These are phyloP conservation scores for Lycaena phlaeas DNA, from an alignment of 2,888 invertebrate genomes.

Conservation along the genomic window DNA sequence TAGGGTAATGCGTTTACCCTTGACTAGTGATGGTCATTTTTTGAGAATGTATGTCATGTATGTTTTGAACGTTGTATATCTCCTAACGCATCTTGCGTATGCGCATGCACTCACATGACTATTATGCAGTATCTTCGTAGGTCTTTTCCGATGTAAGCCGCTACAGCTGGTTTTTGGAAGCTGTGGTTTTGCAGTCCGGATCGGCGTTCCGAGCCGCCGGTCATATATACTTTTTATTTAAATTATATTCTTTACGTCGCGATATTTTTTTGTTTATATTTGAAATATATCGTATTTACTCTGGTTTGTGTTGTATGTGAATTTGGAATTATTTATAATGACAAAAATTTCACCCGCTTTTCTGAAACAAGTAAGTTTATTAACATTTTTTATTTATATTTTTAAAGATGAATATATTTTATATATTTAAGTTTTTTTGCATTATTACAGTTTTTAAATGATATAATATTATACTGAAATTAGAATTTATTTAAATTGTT, in stretches of 20 bases:
- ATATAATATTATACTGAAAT: background rate
- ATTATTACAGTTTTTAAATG: background rate
- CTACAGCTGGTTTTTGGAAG: conserved; percentile 27
- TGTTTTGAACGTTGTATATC: conserved; percentile 14
- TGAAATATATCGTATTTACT: conserved; percentile 4
- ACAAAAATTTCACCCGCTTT: conserved; percentile 40
- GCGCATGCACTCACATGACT: conserved; percentile 35
- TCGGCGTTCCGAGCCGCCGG: conserved; percentile 27
- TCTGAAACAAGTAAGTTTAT: conserved; percentile 40
- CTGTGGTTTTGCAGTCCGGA: conserved; percentile 29
- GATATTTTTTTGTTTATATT: no score
- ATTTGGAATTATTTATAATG: conserved; percentile 24
- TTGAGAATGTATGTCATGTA: no score
- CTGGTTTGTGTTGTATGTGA: conserved; percentile 8
- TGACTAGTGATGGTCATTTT: background rate
- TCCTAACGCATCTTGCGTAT: conserved; percentile 10
- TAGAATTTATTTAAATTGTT: no score
- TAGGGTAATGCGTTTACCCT: no score
- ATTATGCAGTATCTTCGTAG: conserved; percentile 12
- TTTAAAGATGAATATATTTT: background rate
- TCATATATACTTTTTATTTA: conserved; percentile 16
- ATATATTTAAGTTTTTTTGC: background rate
- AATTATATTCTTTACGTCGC: conserved; percentile 8
- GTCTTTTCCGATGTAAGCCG: conserved; percentile 21
- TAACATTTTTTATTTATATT: background rate